These are phyloP conservation scores for Meloe dianella DNA, from an alignment of 2,888 invertebrate genomes.

Conservation along the genomic window DNA sequence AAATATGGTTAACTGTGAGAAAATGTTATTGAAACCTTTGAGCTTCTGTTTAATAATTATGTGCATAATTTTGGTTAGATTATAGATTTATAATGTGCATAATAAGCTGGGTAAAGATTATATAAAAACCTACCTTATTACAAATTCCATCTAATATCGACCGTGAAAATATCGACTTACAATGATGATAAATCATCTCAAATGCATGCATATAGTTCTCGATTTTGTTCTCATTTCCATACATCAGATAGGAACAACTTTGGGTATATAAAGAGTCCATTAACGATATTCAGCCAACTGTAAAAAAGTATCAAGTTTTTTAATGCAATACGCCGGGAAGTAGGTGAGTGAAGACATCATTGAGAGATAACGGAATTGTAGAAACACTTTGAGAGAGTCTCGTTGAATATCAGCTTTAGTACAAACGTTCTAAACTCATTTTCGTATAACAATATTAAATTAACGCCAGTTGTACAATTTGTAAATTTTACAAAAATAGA, in stretches of 20 bases:
- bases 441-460: constrained; percentile 10
- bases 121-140: constrained; percentile 20
- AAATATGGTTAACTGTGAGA: constrained; percentile 11
- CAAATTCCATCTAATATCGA: constrained; percentile 36
- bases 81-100: constrained; percentile 15
- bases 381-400: constrained; percentile 45
- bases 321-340: constrained; percentile 52
- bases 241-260: constrained; percentile 41
- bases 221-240: constrained; percentile 42
- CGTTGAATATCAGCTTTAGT: constrained; percentile 42
- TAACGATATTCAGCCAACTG: constrained; percentile 57
- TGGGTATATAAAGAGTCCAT: constrained; percentile 56
- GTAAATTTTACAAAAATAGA: not conserved
- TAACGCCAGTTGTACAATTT: not conserved
- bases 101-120: constrained; percentile 8
- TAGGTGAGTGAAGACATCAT: constrained; percentile 55
- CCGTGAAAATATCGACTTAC: constrained; percentile 46
- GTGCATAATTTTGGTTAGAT: constrained; percentile 14
- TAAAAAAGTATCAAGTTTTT: constrained; percentile 59
- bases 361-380: constrained; percentile 53
- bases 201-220: constrained; percentile 32
- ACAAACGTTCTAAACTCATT: constrained; percentile 46
- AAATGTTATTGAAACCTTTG: constrained; percentile 2
- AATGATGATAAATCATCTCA: constrained; percentile 41
- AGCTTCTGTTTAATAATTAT: constrained; percentile 12